Conservation (phyloP, 2,888 invertebrate genomes). For the Drosophila meridiana region DNA sequence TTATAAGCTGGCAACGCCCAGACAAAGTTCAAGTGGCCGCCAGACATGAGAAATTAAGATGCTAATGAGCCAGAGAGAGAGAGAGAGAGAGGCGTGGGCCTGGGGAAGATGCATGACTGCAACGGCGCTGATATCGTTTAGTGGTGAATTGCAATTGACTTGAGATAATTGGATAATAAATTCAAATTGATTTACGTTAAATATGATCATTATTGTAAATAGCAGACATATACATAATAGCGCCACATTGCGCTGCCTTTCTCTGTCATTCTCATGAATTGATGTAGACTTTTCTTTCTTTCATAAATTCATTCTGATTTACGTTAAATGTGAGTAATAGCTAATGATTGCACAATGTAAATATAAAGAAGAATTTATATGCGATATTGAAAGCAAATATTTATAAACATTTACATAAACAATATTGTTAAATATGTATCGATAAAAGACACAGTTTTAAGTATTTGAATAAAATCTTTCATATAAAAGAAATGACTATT, state of each 20-base stretch:
- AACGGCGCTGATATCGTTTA: conserved; percentile 25
- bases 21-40: conserved; percentile 72
- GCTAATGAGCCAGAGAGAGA: conserved; percentile 58
- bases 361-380: background rate
- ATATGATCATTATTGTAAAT: background rate
- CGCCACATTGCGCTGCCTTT: too few species aligned
- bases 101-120: conserved; percentile 2
- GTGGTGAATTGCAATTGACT: conserved; percentile 26
- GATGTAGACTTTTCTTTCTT: too few species aligned
- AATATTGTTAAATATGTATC: background rate
- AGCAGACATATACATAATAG: too few species aligned
- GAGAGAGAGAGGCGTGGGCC: background rate
- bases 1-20: conserved; percentile 53
- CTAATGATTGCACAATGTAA: background rate
- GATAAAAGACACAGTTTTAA: background rate
- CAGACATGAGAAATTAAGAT: conserved; percentile 73
- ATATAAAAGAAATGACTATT: too few species aligned
- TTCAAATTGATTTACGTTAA: conserved; percentile 37
- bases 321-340: background rate
- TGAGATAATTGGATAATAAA: conserved; percentile 34
- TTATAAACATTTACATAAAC: background rate
- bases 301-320: conserved; percentile 45
- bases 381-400: background rate
- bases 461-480: too few species aligned
- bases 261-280: too few species aligned